Base-by-base conservation (phyloP, 2,797 vertebrate genomes). In the Bucorvus abyssinicus region DNA sequence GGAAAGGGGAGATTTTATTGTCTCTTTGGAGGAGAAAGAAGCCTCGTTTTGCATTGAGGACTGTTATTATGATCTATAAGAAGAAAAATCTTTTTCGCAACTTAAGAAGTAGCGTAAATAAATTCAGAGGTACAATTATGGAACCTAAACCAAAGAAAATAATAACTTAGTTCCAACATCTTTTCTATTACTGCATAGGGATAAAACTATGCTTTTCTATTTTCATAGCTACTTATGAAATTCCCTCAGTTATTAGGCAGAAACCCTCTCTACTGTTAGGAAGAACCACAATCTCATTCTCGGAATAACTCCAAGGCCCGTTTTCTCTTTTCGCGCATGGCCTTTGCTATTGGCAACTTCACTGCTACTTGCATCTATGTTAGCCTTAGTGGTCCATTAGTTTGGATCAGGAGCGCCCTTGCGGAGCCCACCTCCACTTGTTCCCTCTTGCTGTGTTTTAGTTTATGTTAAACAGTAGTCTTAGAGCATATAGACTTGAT, bases 71-170 rank as follows among this genome's bases (percentile, higher is more conserved):
- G 56, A 59, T 69, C 75, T 67, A 50, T n/a, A 65, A 89, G 64
- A 91, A 89, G 59, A 79, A 65, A 78, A 12, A 34, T 34, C n/a
- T 76, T 5, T 82, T 50, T 56, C 49, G 55, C 85, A 90, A 63
- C 42, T 82, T 78, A 84, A 68, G 89, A 89, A 60, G 26, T n/a
- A 45, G 7, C 63, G 57, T 30, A 91, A 87, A 90, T 79, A 42
- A 69, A 81, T 87, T 69, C 81, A 73, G 59, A 40, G 74, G 14
- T 76, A 40, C 60, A 93, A 93, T 95, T 95, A 84, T 11, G 50
- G 19, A 88, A 74, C 23, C 32, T 64, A 69, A 74, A 94, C 88
- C 55, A 87, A 80, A 94, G 52, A 79, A 95, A 94, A 84, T 73
- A 95, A 80, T 74, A 90, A 86, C 50, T 92, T 68, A 4, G 14